Evolutionary conservation across 1,140 invertebrate genomes (phyloP), one percentile per base, ranked within the genome.

Genomic region (Cherax destructor): DNA sequence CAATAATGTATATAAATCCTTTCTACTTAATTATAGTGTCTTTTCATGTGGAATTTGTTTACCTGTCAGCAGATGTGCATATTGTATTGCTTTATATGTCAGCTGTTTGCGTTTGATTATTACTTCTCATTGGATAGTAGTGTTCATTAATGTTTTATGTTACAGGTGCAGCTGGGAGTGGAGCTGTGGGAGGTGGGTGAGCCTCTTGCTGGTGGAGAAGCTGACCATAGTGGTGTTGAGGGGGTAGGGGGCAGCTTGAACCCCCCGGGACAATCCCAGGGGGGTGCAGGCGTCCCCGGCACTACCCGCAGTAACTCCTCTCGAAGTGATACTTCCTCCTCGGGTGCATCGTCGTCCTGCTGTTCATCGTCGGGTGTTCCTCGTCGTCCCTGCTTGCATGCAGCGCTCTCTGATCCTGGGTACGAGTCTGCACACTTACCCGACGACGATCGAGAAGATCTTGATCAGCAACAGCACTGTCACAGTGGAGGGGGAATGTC

Each of bases 181-280:
- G 92, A 92, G 76, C 86, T 92, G 79, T 92, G 92, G 92, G 92
- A 92, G 65, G 92, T 92, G 72, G 92, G 92, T 41, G 81, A 87
- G 65, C 89, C 86, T 41, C 86, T 92, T 78, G 81, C 72, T 59
- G 50, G n/a, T 49, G 88, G 81, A 18, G 80, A 85, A 30, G 80
- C 72, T 11, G 83, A 88, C 76, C 86, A 76, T 59, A 80, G 86
- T 69, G 86, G 77, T 79, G 78, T 69, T 80, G 84, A 24, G 61
- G 85, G 74, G 47, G 87, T 80, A 79, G 83, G 80, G 87, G 87
- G 87, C 79, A 77, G 83, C 65, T 78, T 90, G 84, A 87, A 61
- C 83, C 92, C 83, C 89, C 86, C 88, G 76, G 65, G 65, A 76
- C 50, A 50, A 76, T 83, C 72, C 86, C 83, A 79, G 77, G 85